Evolutionary conservation across 2,888 invertebrate genomes (phyloP).

Genomic region (Periphyllus acericola): DNA sequence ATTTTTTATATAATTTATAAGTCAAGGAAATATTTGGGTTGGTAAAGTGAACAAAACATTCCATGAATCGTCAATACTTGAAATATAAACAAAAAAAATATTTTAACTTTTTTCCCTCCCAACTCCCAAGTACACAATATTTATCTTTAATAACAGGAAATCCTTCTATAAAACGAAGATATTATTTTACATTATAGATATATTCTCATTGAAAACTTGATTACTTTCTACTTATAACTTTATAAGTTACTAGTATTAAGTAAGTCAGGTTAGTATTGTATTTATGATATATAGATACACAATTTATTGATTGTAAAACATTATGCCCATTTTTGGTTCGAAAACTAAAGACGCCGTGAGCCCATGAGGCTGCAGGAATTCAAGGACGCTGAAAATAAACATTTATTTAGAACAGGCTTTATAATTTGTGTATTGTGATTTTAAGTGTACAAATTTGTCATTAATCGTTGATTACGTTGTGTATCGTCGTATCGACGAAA

Average conservation of each 20-base stretch:
- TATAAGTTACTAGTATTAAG: background rate
- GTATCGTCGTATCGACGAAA: background rate
- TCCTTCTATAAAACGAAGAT: background rate
- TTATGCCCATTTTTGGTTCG: constrained; percentile 55
- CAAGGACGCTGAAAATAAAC: constrained; percentile 36
- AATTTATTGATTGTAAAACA: constrained; percentile 44
- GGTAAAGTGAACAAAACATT: too few species aligned
- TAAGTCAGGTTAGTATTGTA: background rate
- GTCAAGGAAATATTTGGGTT: too few species aligned
- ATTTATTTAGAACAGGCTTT: constrained; percentile 16
- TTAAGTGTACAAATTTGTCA: constrained; percentile 1
- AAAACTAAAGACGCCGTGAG: constrained; percentile 35
- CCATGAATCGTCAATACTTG: too few species aligned
- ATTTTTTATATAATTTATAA: too few species aligned
- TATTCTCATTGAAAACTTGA: background rate
- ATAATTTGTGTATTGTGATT: background rate
- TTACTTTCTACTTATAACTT: background rate
- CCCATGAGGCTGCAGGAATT: background rate
- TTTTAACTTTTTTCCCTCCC: background rate
- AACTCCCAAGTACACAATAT: background rate
- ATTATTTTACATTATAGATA: background rate
- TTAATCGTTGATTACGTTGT: background rate
- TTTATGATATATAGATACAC: background rate
- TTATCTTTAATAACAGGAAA: background rate
- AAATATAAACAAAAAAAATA: background rate